Conservation (phyloP, 2,113 vertebrate species). For the Procavia capensis region DNA sequence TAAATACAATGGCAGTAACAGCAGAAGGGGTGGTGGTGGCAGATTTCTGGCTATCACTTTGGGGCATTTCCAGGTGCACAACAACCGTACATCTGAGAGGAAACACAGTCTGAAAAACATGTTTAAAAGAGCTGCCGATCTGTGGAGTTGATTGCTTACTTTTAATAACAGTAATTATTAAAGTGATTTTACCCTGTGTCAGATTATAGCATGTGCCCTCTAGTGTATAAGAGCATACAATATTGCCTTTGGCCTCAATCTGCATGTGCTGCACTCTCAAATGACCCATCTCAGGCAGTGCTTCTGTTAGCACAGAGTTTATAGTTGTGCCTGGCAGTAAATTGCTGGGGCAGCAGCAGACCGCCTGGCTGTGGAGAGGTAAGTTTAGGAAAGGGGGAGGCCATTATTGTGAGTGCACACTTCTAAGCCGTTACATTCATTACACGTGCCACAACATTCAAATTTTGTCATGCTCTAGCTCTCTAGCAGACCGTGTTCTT, state of each 20-base stretch:
- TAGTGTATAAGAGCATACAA: conserved; percentile 29
- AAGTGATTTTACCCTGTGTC: conserved; percentile 9
- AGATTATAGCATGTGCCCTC: neutral
- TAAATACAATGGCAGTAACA: conserved; percentile 77
- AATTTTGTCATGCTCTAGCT: neutral
- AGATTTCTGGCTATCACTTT: conserved; percentile 74
- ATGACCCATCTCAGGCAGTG: conserved; percentile 21
- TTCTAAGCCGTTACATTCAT: neutral
- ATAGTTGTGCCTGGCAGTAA: conserved; percentile 59
- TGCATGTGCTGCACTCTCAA: neutral
- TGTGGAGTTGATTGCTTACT: conserved; percentile 64
- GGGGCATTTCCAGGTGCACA: conserved; percentile 74
- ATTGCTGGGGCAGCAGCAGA: conserved; percentile 54
- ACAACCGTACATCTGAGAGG: conserved; percentile 72
- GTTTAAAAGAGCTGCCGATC: conserved; percentile 46
- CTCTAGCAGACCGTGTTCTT: neutral
- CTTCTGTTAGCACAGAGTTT: conserved; percentile 62
- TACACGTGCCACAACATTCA: neutral
- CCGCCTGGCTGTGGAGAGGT: conserved; percentile 9
- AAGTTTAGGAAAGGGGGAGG: conserved; percentile 27
- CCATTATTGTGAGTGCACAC: neutral
- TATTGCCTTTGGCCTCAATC: conserved; percentile 45
- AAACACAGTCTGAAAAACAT: conserved; percentile 62
- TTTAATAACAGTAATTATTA: conserved; percentile 66
- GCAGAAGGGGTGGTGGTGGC: conserved; percentile 79